Conservation (phyloP, 2,888 invertebrate species). For the Macrosiphum euphorbiae region DNA sequence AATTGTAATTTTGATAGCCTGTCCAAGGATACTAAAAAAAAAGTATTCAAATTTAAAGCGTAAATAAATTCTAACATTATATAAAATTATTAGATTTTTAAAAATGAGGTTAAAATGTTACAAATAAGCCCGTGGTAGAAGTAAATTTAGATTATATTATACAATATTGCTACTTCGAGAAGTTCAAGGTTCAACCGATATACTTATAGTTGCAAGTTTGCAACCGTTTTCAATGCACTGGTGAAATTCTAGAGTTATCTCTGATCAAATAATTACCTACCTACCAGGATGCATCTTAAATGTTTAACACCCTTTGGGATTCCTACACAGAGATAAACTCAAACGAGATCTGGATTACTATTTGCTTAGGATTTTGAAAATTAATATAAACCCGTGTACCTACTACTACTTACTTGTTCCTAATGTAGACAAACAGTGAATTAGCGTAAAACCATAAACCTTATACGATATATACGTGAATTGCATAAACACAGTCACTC, state of each 20-base stretch:
- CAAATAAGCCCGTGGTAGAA: background rate
- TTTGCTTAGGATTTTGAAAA: background rate
- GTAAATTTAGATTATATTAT: background rate
- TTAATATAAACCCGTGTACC: background rate
- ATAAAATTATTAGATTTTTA: background rate
- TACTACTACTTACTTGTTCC: background rate
- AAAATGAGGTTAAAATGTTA: background rate
- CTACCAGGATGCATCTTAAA: background rate
- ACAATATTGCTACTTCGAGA: background rate
- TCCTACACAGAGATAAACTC: background rate
- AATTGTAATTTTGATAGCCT: background rate
- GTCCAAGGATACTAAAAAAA: background rate
- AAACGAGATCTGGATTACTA: background rate
- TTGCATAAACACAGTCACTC: background rate
- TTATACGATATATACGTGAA: background rate
- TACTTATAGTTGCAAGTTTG: background rate
- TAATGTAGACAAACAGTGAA: background rate
- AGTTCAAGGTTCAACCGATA: background rate
- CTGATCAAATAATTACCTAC: background rate
- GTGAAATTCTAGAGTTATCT: background rate
- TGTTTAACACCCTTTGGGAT: background rate
- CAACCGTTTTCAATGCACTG: background rate
- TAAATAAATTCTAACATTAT: background rate
- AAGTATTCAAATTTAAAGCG: background rate
- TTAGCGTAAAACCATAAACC: background rate